Base-by-base conservation (phyloP, 2,797 vertebrate genomes). In the Propithecus perrieri region DNA sequence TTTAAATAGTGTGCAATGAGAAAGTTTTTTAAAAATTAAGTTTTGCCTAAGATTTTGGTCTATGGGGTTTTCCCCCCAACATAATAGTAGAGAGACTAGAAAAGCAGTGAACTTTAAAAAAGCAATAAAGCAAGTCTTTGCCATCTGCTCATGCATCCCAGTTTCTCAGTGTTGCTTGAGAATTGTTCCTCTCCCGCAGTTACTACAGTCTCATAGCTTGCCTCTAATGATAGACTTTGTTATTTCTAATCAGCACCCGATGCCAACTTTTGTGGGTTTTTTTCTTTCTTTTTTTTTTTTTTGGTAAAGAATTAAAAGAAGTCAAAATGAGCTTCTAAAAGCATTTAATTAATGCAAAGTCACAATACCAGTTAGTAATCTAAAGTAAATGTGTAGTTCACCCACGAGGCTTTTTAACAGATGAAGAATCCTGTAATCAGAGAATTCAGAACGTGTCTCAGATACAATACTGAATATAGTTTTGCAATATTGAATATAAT, bases 311-410 rank as follows among this genome's bases (percentile, higher is more conserved):
- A 80, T 93, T 89, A 89, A 86, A 91, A 94, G 43, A 80, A 91
- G 78, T 88, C 53, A 71, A 67, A 89, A 48, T 95, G 69, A 38
- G 41, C 3, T 84, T 84, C 38, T 91, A 38, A 79, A 69, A 94
- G 33, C 43, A 95, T 89, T 79, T 85, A 59, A 95, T 78, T 95
- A 92, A 81, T 79, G 24, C 65, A 91, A 14, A 12, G 35, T 93
- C 72, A 76, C 10, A 57, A 14, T 71, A 59, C 59, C 20, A 67
- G 48, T 89, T 75, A 20, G 35, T 71, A 75, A 55, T 93, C 46
- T 65, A 65, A 96, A 86, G 50, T 90, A 90, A 90, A 80, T 65
- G 43, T 90, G 59, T 89, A 71, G 8, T 95, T 97, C n/a, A 85
- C 78, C 53, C 35, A 76, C 41, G 80, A 86, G 72, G 22, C 61